These are phyloP conservation scores for Pyralis farinalis DNA, from an alignment of 2,888 invertebrate species.

Conservation along the genomic window DNA sequence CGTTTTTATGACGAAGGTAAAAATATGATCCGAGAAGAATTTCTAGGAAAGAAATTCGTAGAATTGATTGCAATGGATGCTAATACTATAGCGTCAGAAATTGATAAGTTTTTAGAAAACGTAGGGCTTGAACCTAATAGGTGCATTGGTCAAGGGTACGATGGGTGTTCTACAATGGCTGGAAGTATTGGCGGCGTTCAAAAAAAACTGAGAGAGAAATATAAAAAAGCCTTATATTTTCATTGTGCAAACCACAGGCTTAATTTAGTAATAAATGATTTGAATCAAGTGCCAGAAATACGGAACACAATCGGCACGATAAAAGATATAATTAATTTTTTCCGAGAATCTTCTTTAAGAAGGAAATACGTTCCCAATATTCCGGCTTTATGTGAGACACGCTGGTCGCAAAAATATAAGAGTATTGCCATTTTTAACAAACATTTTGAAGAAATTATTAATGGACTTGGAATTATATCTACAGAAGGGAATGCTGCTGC, in stretches of 20 bases:
- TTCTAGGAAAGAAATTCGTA: conserved; percentile 13
- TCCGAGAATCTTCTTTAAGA: conserved; percentile 20
- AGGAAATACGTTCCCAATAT: conserved; percentile 13
- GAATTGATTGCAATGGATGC: conserved; percentile 20
- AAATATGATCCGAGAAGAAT: conserved; percentile 12
- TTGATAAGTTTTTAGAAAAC: conserved; percentile 13
- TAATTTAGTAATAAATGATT: conserved; percentile 25
- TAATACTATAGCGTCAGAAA: conserved; percentile 17
- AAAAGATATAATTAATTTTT: conserved; percentile 19
- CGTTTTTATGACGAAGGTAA: conserved; percentile 16
- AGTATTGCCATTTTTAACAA: conserved; percentile 14
- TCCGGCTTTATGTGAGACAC: conserved; percentile 15
- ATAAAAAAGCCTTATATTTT: conserved; percentile 20
- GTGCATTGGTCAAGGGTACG: conserved; percentile 23
- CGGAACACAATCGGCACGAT: conserved; percentile 22
- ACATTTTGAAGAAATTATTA: conserved; percentile 14
- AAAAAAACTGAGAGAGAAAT: conserved; percentile 27
- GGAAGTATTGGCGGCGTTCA: too few relatives aligned
- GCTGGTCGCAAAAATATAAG: conserved; percentile 20
- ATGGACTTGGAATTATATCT: conserved; percentile 11
- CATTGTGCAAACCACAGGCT: conserved; percentile 23
- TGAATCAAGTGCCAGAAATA: conserved; percentile 20
- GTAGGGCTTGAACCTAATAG: conserved; percentile 5
- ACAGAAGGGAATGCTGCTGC: conserved; percentile 20
- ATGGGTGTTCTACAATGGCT: conserved; percentile 21